phyloP scores from a whole-genome alignment of 2,113 vertebrate genomes.

The Panurus biarmicus region DNA sequence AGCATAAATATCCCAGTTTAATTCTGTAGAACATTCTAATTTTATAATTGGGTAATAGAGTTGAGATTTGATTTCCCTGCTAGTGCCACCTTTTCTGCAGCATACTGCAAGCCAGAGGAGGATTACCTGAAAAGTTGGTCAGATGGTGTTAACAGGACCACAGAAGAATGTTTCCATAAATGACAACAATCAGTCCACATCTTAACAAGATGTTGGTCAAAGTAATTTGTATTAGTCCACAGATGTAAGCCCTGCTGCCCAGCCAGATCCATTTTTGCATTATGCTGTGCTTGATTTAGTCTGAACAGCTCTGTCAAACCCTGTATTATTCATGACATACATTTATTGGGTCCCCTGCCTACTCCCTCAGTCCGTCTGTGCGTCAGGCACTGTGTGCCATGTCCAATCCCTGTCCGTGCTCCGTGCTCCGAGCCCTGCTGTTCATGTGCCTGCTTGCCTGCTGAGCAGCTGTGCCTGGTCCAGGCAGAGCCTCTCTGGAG shows the following conservation, averaged over 20 bases:
- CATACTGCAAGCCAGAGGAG: background rate
- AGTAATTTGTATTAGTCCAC: background rate
- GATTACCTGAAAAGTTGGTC: background rate
- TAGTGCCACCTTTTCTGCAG: background rate
- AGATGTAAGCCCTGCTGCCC: background rate
- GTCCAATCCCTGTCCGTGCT: fast-evolving
- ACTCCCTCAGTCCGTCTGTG: background rate
- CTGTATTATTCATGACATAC: background rate
- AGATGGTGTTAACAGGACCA: background rate
- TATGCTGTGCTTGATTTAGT: background rate
- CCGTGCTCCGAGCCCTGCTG: background rate
- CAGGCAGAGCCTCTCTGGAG: background rate
- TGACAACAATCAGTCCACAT: background rate
- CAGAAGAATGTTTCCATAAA: background rate
- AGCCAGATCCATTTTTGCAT: background rate
- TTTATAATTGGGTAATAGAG: background rate
- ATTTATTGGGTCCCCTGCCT: background rate
- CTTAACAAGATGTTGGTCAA: background rate
- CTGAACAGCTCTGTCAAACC: background rate
- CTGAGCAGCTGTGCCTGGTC: background rate
- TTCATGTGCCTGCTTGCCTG: background rate
- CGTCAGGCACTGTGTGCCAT: background rate
- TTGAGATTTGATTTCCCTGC: background rate
- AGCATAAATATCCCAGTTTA: background rate
- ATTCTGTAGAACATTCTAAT: background rate